Conservation (phyloP, 2,888 invertebrate species). For the Noctua pronuba region DNA sequence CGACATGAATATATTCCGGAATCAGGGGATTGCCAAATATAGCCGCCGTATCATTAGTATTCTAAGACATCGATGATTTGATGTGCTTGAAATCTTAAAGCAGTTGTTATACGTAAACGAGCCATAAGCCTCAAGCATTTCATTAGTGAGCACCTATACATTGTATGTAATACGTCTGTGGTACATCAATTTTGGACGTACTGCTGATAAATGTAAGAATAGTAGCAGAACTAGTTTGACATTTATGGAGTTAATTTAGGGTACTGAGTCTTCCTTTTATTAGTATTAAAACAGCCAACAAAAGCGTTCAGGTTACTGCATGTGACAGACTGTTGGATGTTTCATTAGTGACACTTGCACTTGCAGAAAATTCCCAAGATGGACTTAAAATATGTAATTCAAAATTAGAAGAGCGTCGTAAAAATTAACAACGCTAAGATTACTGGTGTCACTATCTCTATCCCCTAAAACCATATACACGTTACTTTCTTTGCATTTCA, state of each 20-base stretch:
- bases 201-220: background rate
- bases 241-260: background rate
- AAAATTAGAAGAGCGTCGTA: background rate
- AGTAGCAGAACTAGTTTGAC: slow-evolving; percentile 1
- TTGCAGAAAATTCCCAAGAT: background rate
- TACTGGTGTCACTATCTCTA: background rate
- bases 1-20: slow-evolving; percentile 66
- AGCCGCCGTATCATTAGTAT: slow-evolving; percentile 54
- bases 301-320: background rate
- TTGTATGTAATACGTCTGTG: background rate
- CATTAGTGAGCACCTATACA: slow-evolving; percentile 24
- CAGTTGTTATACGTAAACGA: slow-evolving; percentile 34
- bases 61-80: slow-evolving; percentile 23
- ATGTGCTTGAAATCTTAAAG: slow-evolving; percentile 60
- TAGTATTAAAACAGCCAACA: background rate
- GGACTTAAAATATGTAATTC: background rate
- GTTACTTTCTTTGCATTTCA: background rate
- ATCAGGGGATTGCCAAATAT: slow-evolving; percentile 59
- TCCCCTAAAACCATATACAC: background rate
- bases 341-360: background rate
- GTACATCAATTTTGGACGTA: background rate
- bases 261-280: background rate
- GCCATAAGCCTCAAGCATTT: slow-evolving; percentile 36
- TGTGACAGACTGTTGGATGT: background rate
- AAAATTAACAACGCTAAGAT: background rate